phyloP scores from a whole-genome alignment of 1,140 invertebrate genomes.

The Polypedilum vanderplanki region DNA sequence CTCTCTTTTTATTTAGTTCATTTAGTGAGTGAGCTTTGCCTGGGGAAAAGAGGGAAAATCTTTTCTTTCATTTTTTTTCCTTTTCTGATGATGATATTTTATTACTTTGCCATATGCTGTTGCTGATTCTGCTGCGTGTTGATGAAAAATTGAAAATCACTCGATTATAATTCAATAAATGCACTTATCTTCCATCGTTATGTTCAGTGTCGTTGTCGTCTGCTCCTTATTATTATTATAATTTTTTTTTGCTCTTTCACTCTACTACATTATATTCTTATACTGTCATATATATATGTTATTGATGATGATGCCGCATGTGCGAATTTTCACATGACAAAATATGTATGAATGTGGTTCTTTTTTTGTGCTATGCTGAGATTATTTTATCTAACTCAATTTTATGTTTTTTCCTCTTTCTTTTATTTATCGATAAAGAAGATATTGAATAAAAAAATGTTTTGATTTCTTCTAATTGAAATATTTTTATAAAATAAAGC shows the following conservation, averaged over 20 bases:
- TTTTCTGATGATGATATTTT: background rate
- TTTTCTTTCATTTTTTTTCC: background rate
- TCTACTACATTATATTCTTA: too few relatives aligned
- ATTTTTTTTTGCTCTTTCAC: too few relatives aligned
- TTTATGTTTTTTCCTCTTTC: background rate
- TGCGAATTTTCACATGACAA: constrained; percentile 17
- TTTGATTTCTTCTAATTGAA: too few relatives aligned
- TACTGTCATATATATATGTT: too few relatives aligned
- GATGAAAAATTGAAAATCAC: background rate
- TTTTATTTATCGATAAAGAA: too few relatives aligned
- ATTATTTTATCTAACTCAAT: background rate
- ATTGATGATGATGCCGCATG: background rate
- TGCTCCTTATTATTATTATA: background rate
- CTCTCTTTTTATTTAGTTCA: background rate
- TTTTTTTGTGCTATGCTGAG: background rate
- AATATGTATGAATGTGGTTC: background rate
- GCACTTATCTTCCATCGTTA: background rate
- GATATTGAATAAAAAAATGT: too few relatives aligned
- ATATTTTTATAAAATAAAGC: too few relatives aligned
- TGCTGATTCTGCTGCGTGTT: background rate
- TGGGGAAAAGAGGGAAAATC: background rate
- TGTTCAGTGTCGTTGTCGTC: background rate
- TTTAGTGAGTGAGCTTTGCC: background rate
- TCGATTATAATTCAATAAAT: constrained; percentile 20
- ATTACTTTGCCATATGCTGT: background rate